Evolutionary conservation across 1,140 invertebrate genomes (phyloP), one percentile per base, ranked within the genome.

Genomic region (Proctacanthus coquilletti): DNA sequence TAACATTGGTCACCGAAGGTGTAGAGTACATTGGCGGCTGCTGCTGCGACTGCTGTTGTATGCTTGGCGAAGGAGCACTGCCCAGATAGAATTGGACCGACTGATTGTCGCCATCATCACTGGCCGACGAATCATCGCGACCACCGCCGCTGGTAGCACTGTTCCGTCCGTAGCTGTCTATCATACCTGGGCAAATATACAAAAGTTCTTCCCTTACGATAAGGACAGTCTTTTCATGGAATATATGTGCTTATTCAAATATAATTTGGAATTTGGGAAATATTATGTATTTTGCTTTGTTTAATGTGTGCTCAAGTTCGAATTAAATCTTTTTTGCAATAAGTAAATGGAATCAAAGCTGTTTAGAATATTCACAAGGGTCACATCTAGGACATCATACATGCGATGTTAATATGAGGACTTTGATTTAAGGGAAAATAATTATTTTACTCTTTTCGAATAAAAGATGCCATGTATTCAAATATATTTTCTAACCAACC

Each of bases 51-150:
- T 23, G 34, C 29, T 25, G 23, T 25, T 25, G 23, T 5, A 36
- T 33, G 4, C 21, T 15, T 13, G 40, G 17, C 25, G 45, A 23
- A 1, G 42, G 40, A 21, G 39, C 35, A 27, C 25, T 34, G 23
- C 45, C 42, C 29, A 46, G 35, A 34, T 34, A 39, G 42, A 46
- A 46, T 34, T 44, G 42, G 9, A 46, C 45, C 18, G 42, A 44
- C 30, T 39, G 37, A 21, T 21, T 37, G 19, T 40, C 42, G 36
- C 39, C 43, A 30, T 47, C 45, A 15, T 45, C 43, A 37, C 43
- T 45, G 19, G 36, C 36, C 18, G 45, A 47, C 8, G 33, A 36
- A 34, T 47, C 45, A 23, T 45, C 43, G 15, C 41, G 37, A 9
- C 27, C 20, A 9, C 25, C 25, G 17, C 20, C 18, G 19, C 13